Base-by-base conservation (phyloP, 2,888 invertebrate species). In the Minunthozetes semirufus region DNA sequence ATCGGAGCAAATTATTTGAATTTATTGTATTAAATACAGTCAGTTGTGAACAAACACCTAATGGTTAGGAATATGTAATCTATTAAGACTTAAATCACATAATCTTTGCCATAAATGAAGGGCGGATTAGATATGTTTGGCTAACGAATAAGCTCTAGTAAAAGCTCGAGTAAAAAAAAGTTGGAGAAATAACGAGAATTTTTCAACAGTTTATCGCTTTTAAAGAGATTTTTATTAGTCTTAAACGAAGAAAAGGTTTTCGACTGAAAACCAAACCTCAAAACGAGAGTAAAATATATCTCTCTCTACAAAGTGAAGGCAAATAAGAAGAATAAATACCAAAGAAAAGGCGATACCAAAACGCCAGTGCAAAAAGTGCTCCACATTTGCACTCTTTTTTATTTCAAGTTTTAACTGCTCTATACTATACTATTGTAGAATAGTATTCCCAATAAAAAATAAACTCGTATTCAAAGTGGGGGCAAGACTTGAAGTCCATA, bases 401-500 rank as follows among this genome's bases (percentile, higher is more conserved):
- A 53, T 53, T 56, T 22, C 11, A 0, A 50, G 17, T 50, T 48
- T 17, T 48, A 8, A n/a, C n/a, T n/a, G n/a, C 48, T 50, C 19
- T n/a, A 15, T n/a, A 53, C n/a, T 56, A 19, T 56, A 5, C n/a
- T 6, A 48, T n/a, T 50, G 3, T 50, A n/a, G 42, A 42, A 42
- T 42, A 42, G 42, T 42, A 19, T 19, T 50, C n/a, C 2, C n/a
- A 50, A 50, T 50, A 50, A 50, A 56, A 19, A 25, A 19, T 5
- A 53, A 53, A 56, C 56, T 25, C 13, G 56, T 56, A 56, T 56
- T 56, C 22, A 56, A 56, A 56, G 56, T 56, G 56, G 22, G 56
- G 56, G 56, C 22, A 19, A 50, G 50, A 19, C 19, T 19, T 50
- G 2, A 42, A 56, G 56, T 56, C 56, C 56, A 42, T 42, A 11